Conservation (phyloP, 2,888 invertebrate species). For the Drosophila stalkeri region DNA sequence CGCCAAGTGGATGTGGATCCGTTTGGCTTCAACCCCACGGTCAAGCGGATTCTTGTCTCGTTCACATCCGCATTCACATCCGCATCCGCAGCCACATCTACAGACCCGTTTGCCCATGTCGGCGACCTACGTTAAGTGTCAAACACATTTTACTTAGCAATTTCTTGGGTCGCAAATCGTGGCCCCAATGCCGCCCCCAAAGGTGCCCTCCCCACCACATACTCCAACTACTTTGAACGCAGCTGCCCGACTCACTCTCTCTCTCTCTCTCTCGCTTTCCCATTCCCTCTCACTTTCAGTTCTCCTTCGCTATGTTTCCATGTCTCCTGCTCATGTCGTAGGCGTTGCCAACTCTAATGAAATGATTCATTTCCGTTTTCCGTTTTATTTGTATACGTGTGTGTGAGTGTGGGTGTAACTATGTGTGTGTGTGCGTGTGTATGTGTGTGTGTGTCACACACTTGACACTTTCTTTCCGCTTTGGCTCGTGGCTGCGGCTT, state of each 20-base stretch:
- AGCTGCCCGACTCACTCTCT: no score
- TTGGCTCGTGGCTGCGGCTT: slow-evolving; percentile 57
- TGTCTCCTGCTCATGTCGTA: slow-evolving; percentile 71
- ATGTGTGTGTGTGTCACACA: slow-evolving; percentile 46
- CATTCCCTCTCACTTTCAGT: background rate
- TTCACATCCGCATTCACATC: slow-evolving; percentile 25
- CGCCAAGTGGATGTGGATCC: background rate
- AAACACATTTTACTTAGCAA: slow-evolving; percentile 76
- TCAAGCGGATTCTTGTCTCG: slow-evolving; percentile 46
- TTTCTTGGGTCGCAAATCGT: slow-evolving; percentile 73
- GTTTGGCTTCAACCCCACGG: slow-evolving; percentile 27
- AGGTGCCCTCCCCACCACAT: background rate
- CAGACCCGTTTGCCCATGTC: slow-evolving; percentile 14
- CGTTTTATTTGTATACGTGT: slow-evolving; percentile 52
- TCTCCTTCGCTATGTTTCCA: slow-evolving; percentile 33
- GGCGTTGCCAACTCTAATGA: slow-evolving; percentile 83
- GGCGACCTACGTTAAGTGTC: slow-evolving; percentile 79
- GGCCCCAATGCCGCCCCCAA: slow-evolving; percentile 17
- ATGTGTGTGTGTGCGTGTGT: slow-evolving; percentile 12
- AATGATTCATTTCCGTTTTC: slow-evolving; percentile 84
- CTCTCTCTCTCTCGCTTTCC: background rate
- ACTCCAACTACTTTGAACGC: background rate
- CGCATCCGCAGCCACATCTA: slow-evolving; percentile 1
- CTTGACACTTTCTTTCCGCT: slow-evolving; percentile 80
- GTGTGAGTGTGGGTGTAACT: slow-evolving; percentile 1